Conservation (phyloP, 2,113 vertebrate species). For the Pseudolaguvia tuberculata region DNA sequence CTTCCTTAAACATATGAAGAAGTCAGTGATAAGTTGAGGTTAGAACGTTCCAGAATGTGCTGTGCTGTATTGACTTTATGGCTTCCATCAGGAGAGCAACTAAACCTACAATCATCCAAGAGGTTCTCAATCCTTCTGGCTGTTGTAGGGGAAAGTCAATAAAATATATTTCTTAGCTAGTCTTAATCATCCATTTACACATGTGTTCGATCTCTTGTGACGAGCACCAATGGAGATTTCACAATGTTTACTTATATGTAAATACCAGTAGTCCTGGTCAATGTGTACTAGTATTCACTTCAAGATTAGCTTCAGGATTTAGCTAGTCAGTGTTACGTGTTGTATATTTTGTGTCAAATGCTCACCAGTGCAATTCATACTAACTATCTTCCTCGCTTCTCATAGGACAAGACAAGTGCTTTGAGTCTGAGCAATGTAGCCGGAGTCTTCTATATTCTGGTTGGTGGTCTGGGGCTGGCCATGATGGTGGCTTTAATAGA, state of each 20-base stretch:
- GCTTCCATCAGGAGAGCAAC: conserved; percentile 49
- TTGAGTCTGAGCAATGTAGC: conserved; percentile 99
- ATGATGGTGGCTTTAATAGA: conserved; percentile 99
- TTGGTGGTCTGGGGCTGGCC: conserved; percentile 96
- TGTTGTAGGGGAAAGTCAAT: conserved; percentile 41
- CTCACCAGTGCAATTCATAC: conserved; percentile 60
- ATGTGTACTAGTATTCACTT: conserved; percentile 34
- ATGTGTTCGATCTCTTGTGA: conserved; percentile 27
- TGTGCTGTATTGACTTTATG: conserved; percentile 48
- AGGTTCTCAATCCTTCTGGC: conserved; percentile 53
- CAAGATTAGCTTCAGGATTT: conserved; percentile 27
- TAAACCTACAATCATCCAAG: conserved; percentile 48
- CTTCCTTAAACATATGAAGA: conserved; percentile 70
- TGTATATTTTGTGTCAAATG: conserved; percentile 55
- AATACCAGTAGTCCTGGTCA: conserved; percentile 46
- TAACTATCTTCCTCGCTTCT: conserved; percentile 81
- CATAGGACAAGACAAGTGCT: conserved; percentile 99
- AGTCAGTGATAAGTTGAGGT: conserved; percentile 51
- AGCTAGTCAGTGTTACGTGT: conserved; percentile 20
- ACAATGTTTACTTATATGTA: conserved; percentile 33
- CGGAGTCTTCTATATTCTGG: conserved; percentile 99
- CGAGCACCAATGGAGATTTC: conserved; percentile 25
- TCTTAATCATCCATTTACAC: neutral
- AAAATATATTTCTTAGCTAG: neutral
- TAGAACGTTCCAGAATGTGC: conserved; percentile 42